Conservation (phyloP, 2,113 vertebrate species). For the Ciconia boyciana region DNA sequence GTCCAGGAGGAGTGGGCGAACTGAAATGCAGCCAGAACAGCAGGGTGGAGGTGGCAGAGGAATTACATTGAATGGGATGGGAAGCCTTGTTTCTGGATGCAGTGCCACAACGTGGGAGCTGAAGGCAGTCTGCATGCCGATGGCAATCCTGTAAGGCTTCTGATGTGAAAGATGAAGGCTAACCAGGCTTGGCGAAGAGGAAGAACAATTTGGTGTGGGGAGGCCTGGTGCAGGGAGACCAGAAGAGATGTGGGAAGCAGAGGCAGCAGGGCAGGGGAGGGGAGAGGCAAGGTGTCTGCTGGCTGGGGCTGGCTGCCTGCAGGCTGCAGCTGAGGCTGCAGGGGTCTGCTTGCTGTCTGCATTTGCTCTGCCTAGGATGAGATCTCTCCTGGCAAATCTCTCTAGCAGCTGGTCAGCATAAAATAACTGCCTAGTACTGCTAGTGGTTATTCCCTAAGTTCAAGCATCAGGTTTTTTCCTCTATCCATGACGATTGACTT, state of each 20-base stretch:
- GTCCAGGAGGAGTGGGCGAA: neutral
- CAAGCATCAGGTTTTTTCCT: neutral
- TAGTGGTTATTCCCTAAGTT: neutral
- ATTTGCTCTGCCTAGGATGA: neutral
- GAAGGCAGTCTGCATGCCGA: neutral
- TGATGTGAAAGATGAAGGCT: neutral
- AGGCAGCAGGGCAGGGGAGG: too few species aligned
- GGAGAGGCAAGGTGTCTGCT: too few species aligned
- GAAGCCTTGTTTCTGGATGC: neutral
- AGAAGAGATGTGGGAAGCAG: neutral
- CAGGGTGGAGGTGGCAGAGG: neutral
- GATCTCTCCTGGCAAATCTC: neutral
- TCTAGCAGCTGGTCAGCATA: neutral
- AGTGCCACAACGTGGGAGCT: fast-evolving
- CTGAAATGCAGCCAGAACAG: neutral
- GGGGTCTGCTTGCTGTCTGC: neutral
- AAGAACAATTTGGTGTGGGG: too few species aligned
- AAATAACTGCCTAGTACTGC: neutral
- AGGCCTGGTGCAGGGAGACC: neutral
- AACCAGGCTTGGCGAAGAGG: neutral
- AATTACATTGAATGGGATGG: neutral
- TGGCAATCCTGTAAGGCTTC: neutral
- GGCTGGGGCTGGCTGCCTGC: neutral
- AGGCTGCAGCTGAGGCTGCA: neutral
- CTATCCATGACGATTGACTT: fast-evolving